These are phyloP conservation scores for Halichondria panicea DNA, from an alignment of 37 sponge, comb jelly and placozoan genomes.

Conservation along the genomic window DNA sequence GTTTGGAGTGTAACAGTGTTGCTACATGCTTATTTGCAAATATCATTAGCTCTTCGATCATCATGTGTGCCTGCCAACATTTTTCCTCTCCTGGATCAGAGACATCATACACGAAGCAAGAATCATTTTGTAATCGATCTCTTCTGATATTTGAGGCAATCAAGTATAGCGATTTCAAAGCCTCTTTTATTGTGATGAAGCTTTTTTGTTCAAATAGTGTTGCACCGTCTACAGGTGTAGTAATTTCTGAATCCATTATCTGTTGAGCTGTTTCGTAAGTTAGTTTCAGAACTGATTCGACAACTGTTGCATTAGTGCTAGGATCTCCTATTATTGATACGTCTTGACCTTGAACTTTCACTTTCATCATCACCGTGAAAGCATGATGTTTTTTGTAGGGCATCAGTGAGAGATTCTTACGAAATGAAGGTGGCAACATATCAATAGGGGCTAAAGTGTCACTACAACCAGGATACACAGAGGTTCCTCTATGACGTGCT, in stretches of 20 bases:
- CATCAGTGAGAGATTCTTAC: conserved; percentile 25
- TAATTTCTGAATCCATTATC: conserved; percentile 7
- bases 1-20: background rate
- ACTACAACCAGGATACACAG: conserved; percentile 32
- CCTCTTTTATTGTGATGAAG: too few species aligned
- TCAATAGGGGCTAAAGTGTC: conserved; percentile 6
- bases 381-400: conserved; percentile 18
- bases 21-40: conserved; percentile 65
- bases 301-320: conserved; percentile 6
- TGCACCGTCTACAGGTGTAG: background rate
- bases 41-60: conserved; percentile 76
- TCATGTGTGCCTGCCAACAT: conserved; percentile 37
- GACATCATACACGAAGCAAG: conserved; percentile 24
- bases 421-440: conserved; percentile 26
- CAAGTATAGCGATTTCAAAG: conserved; percentile 28
- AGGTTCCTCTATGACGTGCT: conserved; percentile 11
- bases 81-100: conserved; percentile 10
- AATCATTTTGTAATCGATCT: conserved; percentile 8
- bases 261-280: conserved; percentile 55
- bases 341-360: conserved; percentile 4
- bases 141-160: conserved; percentile 24
- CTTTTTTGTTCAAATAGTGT: too few species aligned
- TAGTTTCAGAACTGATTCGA: conserved; percentile 35
- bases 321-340: background rate
- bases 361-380: conserved; percentile 13